Evolutionary conservation across 1,140 invertebrate species (phyloP), one percentile per base, ranked within the genome.

Genomic region (Trachymyrmex cornetzi): DNA sequence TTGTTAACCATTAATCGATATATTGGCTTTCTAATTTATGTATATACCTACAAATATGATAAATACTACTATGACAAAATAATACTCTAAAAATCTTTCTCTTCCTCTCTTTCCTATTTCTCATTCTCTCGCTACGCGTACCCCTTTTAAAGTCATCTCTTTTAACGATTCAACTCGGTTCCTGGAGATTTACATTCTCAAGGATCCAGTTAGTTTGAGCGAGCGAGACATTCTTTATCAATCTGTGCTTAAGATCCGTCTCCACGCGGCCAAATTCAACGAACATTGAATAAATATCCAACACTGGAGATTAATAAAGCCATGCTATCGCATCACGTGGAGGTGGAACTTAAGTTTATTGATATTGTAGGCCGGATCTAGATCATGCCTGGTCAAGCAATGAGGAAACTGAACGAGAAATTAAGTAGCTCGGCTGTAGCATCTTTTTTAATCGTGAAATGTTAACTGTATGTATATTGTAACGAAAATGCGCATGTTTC

Each of bases 1-100:
- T 85, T 69, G 59, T 80, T 86, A 88, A 81, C 79, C 57, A 44
- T 89, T 86, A 86, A 86, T 88, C 75, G 72, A 89, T 89, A 87
- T 63, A 86, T 81, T 86, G 88, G 74, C 57, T 71, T 3, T 16
- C 72, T 79, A 79, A 66, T 66, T 38, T 64, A 61, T 63, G 55
- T 74, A 84, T 84, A 63, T 64, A 48, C 44, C n/a, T 72, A 61
- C 50, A 84, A 74, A 64, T 84, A 87, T 57, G 84, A 89, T 82
- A 87, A 89, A 74, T 30, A 38, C 75, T 86, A 72, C 55, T 44
- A 63, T 85, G 74, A 55, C 69, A 82, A 90, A 74, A 84, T 74
- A 74, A 84, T 75, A 50, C n/a, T 84, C 55, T 74, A 57, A 72
- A 82, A 82, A 57, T 59, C 24, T 48, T 14, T 44, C 24, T 50